A percentile compares a stretch with the other conserved stretches of the same genome.
These are phyloP conservation scores for Gavialis gangeticus DNA, from an alignment of 2,113 vertebrate genomes.

Conservation along the genomic window DNA sequence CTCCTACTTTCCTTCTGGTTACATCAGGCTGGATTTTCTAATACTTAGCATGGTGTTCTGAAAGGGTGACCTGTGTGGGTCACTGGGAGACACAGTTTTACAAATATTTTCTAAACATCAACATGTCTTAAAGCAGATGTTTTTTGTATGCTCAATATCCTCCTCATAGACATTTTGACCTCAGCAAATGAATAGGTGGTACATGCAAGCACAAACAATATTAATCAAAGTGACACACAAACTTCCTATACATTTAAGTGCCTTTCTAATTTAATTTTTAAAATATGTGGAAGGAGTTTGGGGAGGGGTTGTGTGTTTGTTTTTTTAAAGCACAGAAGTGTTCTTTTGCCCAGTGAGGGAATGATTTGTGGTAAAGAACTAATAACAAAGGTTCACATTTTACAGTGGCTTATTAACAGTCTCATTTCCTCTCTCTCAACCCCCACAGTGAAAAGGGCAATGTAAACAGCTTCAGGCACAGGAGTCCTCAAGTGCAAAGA, in stretches of 20 bases:
- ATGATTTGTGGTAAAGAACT: background rate
- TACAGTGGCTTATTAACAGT: background rate
- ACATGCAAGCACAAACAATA: slow-evolving; percentile 29
- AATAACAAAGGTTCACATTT: background rate
- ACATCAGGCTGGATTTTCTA: background rate
- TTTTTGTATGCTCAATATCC: background rate
- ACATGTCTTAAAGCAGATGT: background rate
- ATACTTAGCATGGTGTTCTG: background rate
- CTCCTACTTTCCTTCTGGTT: background rate
- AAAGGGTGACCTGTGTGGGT: slow-evolving; percentile 47
- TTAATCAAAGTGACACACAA: slow-evolving; percentile 58
- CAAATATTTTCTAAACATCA: slow-evolving; percentile 21
- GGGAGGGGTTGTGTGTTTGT: background rate
- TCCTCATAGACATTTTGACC: slow-evolving; percentile 8
- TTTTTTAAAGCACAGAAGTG: background rate
- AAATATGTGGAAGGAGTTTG: background rate
- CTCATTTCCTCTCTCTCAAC: background rate
- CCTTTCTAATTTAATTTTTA: slow-evolving; percentile 5
- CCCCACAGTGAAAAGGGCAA: background rate
- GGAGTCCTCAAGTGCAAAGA: background rate
- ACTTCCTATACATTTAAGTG: background rate
- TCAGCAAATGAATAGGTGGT: slow-evolving; percentile 11
- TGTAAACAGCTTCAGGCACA: background rate
- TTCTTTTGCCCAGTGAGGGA: background rate
- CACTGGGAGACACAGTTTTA: background rate